These are phyloP conservation scores for Cheilinus undulatus DNA, from an alignment of 2,113 vertebrate species.

Conservation along the genomic window DNA sequence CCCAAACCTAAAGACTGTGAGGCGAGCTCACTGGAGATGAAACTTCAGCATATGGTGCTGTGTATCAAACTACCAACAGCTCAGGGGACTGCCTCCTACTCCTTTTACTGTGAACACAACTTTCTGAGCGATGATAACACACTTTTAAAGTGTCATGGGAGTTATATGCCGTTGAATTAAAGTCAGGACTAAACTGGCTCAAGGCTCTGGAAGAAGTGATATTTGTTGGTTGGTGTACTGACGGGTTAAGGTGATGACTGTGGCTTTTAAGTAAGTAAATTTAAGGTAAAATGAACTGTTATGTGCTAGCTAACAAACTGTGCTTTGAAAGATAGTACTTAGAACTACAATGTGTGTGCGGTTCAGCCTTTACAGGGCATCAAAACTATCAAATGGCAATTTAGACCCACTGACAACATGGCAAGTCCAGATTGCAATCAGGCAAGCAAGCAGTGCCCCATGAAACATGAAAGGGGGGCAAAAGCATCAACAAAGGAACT, in stretches of 20 bases:
- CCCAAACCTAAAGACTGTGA: slow-evolving; percentile 29
- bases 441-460: no score
- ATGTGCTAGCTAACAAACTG: neutral
- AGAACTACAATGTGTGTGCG: neutral
- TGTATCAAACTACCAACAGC: slow-evolving; percentile 36
- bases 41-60: slow-evolving; percentile 26
- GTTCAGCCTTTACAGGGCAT: neutral
- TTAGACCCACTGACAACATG: no score
- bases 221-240: slow-evolving; percentile 12
- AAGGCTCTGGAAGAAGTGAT: neutral
- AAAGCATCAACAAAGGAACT: no score
- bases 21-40: slow-evolving; percentile 30
- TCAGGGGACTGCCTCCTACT: slow-evolving; percentile 28
- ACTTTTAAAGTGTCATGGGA: neutral
- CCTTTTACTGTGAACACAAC: slow-evolving; percentile 8
- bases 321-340: neutral
- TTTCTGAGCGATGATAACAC: slow-evolving; percentile 10
- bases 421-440: no score
- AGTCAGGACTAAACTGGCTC: neutral
- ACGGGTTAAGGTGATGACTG: slow-evolving; percentile 6
- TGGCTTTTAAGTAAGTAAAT: slow-evolving; percentile 24
- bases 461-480: no score
- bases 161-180: neutral
- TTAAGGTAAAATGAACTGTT: neutral
- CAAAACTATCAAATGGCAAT: no score